Conservation (phyloP, 2,113 vertebrate species). For the Menura novaehollandiae region DNA sequence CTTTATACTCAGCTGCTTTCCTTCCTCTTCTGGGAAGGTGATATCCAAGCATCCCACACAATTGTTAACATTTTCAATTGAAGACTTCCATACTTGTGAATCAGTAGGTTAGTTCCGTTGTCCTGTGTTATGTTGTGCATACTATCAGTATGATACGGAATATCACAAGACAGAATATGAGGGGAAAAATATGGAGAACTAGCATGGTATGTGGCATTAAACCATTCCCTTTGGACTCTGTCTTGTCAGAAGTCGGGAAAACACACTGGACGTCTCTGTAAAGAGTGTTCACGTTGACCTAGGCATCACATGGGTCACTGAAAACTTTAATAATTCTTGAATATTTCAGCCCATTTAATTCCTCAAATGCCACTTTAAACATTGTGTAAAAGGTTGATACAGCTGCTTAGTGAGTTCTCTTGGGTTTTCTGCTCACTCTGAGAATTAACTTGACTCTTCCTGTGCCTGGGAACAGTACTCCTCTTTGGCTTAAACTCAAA, state of each 20-base stretch:
- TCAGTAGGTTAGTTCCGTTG: background rate
- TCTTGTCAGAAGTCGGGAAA: background rate
- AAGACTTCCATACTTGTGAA: background rate
- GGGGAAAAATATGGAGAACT: background rate
- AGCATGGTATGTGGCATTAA: background rate
- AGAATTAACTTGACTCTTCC: slow-evolving; percentile 52
- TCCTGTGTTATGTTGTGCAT: background rate
- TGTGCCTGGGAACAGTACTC: slow-evolving; percentile 19
- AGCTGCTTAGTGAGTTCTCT: background rate
- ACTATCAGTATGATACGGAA: background rate
- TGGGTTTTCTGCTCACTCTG: background rate
- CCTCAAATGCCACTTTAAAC: background rate
- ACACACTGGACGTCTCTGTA: background rate
- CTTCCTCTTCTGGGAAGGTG: background rate
- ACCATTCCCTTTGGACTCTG: background rate
- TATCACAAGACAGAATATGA: background rate
- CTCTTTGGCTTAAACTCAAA: slow-evolving; percentile 33
- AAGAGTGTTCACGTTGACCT: background rate
- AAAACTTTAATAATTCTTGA: background rate
- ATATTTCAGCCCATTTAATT: background rate
- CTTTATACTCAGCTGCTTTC: background rate
- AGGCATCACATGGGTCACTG: background rate
- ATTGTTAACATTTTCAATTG: background rate
- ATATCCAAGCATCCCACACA: background rate
- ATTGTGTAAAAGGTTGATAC: background rate